Conservation (phyloP, 2,113 vertebrate genomes). For the Otocyon megalotis region DNA sequence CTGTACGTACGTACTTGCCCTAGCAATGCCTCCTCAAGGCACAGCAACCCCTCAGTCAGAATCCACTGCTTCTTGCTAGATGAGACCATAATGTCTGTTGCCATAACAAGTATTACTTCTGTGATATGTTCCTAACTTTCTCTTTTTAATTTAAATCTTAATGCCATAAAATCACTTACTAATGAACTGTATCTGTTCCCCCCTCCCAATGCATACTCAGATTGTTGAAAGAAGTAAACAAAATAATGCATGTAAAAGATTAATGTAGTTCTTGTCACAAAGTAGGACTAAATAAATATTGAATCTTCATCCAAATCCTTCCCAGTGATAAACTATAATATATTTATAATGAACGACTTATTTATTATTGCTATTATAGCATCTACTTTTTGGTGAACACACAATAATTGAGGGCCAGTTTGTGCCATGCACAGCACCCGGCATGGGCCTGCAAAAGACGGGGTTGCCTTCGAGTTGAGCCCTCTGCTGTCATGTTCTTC, state of each 20-base stretch:
- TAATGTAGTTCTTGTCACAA: not conserved
- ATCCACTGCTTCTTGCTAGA: not conserved
- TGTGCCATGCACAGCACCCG: not conserved
- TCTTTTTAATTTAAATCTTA: conserved; percentile 26
- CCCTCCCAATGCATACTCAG: not conserved
- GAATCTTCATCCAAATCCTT: not conserved
- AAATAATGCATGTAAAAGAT: not conserved
- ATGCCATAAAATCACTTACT: conserved; percentile 3
- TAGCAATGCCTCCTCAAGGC: not conserved
- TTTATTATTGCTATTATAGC: not conserved
- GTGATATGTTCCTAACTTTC: not conserved
- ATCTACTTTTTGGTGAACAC: not conserved
- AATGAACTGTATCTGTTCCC: not conserved
- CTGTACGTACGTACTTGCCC: not conserved
- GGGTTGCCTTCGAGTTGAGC: not conserved
- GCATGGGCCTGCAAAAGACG: not conserved
- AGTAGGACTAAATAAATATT: not conserved
- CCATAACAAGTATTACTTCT: not conserved
- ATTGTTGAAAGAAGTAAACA: not conserved
- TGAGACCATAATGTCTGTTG: not conserved
- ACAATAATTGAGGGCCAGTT: not conserved
- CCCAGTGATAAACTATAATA: not conserved
- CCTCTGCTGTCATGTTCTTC: not conserved
- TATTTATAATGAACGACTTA: not conserved
- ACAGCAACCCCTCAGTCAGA: not conserved